These are phyloP conservation scores for Leistus spinibarbis DNA, from an alignment of 2,888 invertebrate genomes.

Conservation along the genomic window DNA sequence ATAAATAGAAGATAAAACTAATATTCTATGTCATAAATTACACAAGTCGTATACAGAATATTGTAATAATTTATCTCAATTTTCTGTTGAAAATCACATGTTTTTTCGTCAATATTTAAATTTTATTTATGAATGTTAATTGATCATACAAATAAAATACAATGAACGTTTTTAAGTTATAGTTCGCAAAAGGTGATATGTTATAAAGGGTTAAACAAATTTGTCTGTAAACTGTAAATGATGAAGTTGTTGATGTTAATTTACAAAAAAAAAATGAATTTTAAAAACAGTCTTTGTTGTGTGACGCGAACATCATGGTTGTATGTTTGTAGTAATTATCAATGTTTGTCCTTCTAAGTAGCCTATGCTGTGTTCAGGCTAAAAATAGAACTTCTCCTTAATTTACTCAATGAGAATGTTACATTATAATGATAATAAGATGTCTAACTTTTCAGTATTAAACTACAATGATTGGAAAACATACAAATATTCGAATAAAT, in stretches of 20 bases:
- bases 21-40: neutral
- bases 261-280: no score
- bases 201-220: neutral
- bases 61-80: no score
- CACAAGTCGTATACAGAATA: neutral
- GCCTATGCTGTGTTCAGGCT: neutral
- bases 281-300: neutral
- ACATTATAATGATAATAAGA: conserved; percentile 17
- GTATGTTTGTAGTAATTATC: conserved; percentile 33
- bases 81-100: neutral
- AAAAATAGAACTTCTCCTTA: conserved; percentile 31
- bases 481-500: neutral
- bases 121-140: neutral
- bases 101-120: neutral
- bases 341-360: conserved; percentile 32
- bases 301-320: conserved; percentile 3
- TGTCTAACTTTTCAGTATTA: neutral
- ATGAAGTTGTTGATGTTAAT: no score
- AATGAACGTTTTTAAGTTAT: neutral
- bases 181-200: neutral
- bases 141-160: neutral
- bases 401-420: conserved; percentile 35
- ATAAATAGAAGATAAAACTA: neutral
- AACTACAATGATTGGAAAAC: neutral
- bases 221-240: no score